phyloP scores from a whole-genome alignment of 2,113 vertebrate genomes.

The Coryphaenoides rupestris region DNA sequence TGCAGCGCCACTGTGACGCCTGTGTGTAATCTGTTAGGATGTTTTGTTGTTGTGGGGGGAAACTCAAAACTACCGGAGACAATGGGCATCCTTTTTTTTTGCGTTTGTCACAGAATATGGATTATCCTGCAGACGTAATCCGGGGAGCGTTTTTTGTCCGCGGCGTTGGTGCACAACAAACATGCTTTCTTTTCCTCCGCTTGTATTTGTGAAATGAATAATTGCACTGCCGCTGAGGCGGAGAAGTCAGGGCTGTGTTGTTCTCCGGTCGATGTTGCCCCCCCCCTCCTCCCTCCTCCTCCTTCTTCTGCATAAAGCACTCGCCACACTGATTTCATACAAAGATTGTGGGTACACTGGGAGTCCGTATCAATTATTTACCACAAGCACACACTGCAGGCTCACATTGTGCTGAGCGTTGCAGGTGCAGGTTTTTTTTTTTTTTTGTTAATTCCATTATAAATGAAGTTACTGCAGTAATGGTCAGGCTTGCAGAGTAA shows the following conservation, averaged over 20 bases:
- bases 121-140: constrained; percentile 49
- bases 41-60: neutral
- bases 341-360: constrained; percentile 35
- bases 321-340: constrained; percentile 57
- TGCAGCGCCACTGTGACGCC: no score
- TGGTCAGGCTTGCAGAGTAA: constrained; percentile 8
- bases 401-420: constrained; percentile 42
- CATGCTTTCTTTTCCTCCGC: neutral
- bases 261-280: constrained; percentile 20
- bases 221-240: neutral
- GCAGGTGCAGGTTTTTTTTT: constrained; percentile 16
- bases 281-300: constrained; percentile 27
- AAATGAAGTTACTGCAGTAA: constrained; percentile 17
- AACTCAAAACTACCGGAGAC: neutral
- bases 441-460: neutral
- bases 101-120: constrained; percentile 45
- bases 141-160: constrained; percentile 24
- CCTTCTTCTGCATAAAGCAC: constrained; percentile 17
- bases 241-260: constrained; percentile 9
- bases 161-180: constrained; percentile 9
- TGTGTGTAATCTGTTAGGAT: no score
- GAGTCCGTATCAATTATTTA: constrained; percentile 66
- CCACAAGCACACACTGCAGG: constrained; percentile 32
- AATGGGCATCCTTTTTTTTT: neutral
- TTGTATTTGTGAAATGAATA: no score